Percentiles rank a stretch among this genome's conserved stretches.
Evolutionary conservation across 2,888 invertebrate genomes (phyloP).

Genomic region (Saturnia pavonia): DNA sequence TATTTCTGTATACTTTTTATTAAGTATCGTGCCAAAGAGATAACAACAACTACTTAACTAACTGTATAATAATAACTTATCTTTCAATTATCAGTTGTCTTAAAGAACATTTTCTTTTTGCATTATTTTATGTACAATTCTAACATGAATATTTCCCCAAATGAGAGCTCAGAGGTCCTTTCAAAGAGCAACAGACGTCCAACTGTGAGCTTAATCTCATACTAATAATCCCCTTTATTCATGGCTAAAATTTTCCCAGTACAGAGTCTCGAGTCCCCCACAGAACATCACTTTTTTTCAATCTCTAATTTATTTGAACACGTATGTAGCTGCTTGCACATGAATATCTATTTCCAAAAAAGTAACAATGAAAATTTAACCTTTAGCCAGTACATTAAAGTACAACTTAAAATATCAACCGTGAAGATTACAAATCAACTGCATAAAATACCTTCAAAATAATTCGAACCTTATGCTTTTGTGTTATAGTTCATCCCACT

Average conservation of each 20-base stretch:
- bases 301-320: conserved; percentile 11
- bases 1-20: neutral
- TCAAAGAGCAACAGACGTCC: neutral
- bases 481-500: neutral
- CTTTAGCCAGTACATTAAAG: neutral
- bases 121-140: neutral
- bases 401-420: neutral
- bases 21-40: no score
- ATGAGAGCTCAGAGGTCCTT: neutral
- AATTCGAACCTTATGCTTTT: conserved; percentile 30
- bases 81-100: no score
- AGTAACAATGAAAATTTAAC: neutral
- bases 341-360: neutral
- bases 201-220: conserved; percentile 4
- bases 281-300: conserved; percentile 8
- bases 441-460: conserved; percentile 21
- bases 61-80: no score
- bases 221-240: conserved; percentile 7
- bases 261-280: neutral
- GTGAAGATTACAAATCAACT: conserved; percentile 15
- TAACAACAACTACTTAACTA: no score
- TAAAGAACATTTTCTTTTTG: no score
- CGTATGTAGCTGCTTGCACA: conserved; percentile 11
- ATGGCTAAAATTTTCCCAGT: neutral
- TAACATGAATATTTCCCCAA: neutral